phyloP scores from a whole-genome alignment of 2,797 vertebrate species.

The Cercopithecus neglectus region DNA sequence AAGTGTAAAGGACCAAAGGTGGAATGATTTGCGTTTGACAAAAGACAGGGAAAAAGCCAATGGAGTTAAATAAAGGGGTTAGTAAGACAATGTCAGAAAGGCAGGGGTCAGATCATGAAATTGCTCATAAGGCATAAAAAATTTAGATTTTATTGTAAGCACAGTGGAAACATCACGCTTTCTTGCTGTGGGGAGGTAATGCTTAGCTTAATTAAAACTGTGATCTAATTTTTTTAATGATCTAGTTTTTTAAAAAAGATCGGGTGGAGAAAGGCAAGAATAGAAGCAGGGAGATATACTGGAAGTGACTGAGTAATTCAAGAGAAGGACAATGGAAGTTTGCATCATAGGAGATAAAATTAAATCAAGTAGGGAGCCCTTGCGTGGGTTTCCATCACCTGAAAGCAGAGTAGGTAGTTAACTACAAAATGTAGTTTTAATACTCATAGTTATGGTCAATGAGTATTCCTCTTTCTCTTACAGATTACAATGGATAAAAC shows the following conservation, averaged over 20 bases:
- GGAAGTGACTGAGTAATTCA: background rate
- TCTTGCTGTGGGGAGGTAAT: background rate
- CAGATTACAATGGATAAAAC: background rate
- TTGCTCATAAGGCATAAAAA: background rate
- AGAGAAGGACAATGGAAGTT: background rate
- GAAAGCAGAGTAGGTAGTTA: background rate
- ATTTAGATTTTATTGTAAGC: background rate
- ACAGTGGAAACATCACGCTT: background rate
- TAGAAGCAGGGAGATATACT: background rate
- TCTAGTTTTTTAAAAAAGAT: background rate
- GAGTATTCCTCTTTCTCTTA: background rate
- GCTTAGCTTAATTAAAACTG: background rate
- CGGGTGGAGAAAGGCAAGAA: background rate
- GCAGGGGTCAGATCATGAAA: background rate
- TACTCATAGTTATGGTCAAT: background rate
- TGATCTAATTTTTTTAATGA: background rate
- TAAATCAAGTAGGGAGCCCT: background rate
- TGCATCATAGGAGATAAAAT: background rate
- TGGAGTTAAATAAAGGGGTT: background rate
- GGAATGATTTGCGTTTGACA: background rate
- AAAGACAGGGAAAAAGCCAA: background rate
- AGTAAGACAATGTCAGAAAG: background rate
- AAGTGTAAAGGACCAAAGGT: background rate
- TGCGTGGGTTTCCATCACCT: background rate
- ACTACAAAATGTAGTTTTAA: background rate